These are phyloP conservation scores for Coendou prehensilis DNA, from an alignment of 2,797 vertebrate genomes.

Conservation along the genomic window DNA sequence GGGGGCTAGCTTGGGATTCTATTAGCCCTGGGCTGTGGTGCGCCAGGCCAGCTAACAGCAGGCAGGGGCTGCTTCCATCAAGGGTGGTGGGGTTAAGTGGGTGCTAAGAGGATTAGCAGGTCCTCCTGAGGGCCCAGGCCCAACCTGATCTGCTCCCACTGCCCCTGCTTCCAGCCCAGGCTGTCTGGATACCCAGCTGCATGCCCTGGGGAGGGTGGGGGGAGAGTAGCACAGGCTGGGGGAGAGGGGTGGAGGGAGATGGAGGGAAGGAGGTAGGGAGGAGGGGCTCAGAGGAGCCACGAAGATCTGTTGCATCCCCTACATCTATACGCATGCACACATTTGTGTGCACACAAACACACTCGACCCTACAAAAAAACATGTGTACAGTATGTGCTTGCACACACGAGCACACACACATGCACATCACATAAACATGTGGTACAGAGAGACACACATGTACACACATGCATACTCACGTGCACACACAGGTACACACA, in stretches of 20 bases:
- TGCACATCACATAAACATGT: too few species aligned
- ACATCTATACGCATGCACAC: accelerated
- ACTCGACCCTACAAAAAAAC: neutral
- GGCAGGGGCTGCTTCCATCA: conserved; percentile 9
- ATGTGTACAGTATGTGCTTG: accelerated
- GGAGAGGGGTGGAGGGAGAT: neutral
- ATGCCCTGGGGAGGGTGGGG: neutral
- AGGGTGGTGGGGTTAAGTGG: neutral
- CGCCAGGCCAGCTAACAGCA: neutral
- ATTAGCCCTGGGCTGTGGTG: neutral
- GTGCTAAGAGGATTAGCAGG: conserved; percentile 59
- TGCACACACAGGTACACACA: too few species aligned
- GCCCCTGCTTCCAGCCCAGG: neutral
- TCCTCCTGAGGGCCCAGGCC: neutral
- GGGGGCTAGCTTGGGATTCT: neutral
- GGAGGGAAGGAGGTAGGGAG: neutral
- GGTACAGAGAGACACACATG: neutral
- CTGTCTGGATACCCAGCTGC: neutral
- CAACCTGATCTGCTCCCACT: neutral
- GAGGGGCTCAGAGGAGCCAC: neutral
- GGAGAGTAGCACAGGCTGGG: neutral
- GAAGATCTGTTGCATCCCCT: neutral
- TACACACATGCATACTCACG: neutral
- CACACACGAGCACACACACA: neutral
- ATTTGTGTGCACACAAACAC: neutral